phyloP scores from a whole-genome alignment of 2,113 vertebrate species.

The Hydropotes inermis region DNA sequence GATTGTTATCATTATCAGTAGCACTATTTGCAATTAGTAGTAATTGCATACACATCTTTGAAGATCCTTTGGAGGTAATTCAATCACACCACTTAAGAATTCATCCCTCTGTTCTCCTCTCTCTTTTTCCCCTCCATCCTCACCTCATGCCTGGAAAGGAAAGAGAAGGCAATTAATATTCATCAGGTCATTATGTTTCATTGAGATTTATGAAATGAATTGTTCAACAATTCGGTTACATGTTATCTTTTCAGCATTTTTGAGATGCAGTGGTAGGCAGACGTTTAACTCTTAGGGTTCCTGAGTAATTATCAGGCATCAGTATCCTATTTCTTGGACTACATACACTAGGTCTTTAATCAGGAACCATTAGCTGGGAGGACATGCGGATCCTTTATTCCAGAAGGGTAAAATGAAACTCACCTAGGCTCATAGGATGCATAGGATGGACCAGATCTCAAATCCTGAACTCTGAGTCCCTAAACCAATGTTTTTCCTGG shows the following conservation, averaged over 20 bases:
- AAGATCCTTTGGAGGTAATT: constrained; percentile 54
- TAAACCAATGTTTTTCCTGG: neutral
- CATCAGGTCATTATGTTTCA: constrained; percentile 48
- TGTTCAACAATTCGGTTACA: neutral
- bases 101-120: neutral
- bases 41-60: constrained; percentile 54
- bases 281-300: constrained; percentile 30
- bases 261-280: neutral
- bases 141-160: constrained; percentile 24
- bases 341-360: neutral
- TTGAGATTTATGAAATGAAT: constrained; percentile 63
- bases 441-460: neutral
- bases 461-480: neutral
- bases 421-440: neutral
- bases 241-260: neutral
- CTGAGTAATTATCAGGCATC: neutral
- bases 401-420: neutral
- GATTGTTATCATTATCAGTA: constrained; percentile 42
- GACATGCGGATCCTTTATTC: neutral
- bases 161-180: constrained; percentile 58
- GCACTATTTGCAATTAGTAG: constrained; percentile 57
- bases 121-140: neutral
- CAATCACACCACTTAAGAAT: constrained; percentile 45
- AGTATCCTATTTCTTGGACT: neutral
- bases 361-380: neutral